phyloP scores from a whole-genome alignment of 2,113 vertebrate genomes.

The Falcunculus frontatus region DNA sequence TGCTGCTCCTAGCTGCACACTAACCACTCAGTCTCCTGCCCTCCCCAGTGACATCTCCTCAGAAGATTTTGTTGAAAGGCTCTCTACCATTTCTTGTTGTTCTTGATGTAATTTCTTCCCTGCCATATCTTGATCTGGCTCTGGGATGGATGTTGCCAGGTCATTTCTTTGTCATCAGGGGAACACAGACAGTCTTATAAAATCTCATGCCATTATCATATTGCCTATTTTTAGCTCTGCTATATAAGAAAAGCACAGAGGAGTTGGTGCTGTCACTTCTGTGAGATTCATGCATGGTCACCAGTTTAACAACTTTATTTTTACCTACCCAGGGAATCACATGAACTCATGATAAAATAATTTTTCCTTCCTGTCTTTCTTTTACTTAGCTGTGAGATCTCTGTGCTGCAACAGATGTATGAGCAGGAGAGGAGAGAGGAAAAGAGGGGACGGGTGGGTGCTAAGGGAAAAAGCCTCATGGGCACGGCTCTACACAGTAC shows the following conservation, averaged over 20 bases:
- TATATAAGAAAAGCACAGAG: not conserved
- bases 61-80: not conserved
- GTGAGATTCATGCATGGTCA: slow-evolving; percentile 11
- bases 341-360: not conserved
- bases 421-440: not conserved
- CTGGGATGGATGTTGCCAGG: not conserved
- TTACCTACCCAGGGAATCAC: slow-evolving; percentile 12
- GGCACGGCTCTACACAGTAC: not conserved
- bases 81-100: not conserved
- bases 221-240: slow-evolving; percentile 8
- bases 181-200: not conserved
- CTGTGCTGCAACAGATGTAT: not conserved
- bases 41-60: not conserved
- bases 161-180: not conserved
- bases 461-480: not conserved
- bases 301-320: slow-evolving; percentile 45
- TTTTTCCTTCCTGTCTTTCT: not conserved
- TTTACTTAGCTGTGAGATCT: not conserved
- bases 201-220: not conserved
- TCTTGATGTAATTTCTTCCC: not conserved
- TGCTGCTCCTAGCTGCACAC: not conserved
- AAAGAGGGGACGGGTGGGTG: not conserved
- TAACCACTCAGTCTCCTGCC: not conserved
- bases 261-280: not conserved
- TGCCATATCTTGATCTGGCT: not conserved